These are phyloP conservation scores for Erebia epiphron DNA, from an alignment of 2,888 invertebrate genomes.

Conservation along the genomic window DNA sequence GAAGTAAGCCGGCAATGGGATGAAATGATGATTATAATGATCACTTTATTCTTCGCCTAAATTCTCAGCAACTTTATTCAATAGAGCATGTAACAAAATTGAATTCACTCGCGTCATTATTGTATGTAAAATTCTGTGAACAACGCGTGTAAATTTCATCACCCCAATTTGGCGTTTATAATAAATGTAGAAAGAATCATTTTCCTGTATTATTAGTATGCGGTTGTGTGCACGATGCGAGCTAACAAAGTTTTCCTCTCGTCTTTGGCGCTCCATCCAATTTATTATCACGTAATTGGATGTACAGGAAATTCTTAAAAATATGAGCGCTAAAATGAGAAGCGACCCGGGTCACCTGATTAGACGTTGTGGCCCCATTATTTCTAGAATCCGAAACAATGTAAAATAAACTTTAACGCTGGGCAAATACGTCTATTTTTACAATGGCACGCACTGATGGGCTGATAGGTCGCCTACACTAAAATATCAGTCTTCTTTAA, in stretches of 20 bases:
- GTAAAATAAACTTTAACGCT: no score
- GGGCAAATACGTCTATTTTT: no score
- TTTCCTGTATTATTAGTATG: constrained; percentile 2
- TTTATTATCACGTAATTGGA: constrained; percentile 38
- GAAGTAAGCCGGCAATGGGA: no score
- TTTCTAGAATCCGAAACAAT: no score
- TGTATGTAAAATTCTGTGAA: constrained; percentile 37
- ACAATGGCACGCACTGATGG: no score
- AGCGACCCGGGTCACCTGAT: constrained; percentile 11
- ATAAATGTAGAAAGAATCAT: neutral
- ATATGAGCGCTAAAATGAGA: constrained; percentile 22
- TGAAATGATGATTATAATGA: no score
- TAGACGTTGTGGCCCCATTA: neutral
- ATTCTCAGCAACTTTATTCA: constrained; percentile 34
- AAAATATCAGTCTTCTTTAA: no score
- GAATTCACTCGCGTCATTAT: constrained; percentile 35
- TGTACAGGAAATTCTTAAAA: constrained; percentile 26
- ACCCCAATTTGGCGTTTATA: neutral
- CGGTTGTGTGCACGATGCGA: constrained; percentile 7
- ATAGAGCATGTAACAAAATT: constrained; percentile 33
- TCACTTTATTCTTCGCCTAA: constrained; percentile 3
- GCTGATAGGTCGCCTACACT: no score
- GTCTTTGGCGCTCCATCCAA: constrained; percentile 34
- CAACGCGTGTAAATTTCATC: constrained; percentile 15
- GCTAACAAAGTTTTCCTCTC: constrained; percentile 36